Conservation (phyloP, 1,140 invertebrate genomes). For the Drosophila busckii region DNA sequence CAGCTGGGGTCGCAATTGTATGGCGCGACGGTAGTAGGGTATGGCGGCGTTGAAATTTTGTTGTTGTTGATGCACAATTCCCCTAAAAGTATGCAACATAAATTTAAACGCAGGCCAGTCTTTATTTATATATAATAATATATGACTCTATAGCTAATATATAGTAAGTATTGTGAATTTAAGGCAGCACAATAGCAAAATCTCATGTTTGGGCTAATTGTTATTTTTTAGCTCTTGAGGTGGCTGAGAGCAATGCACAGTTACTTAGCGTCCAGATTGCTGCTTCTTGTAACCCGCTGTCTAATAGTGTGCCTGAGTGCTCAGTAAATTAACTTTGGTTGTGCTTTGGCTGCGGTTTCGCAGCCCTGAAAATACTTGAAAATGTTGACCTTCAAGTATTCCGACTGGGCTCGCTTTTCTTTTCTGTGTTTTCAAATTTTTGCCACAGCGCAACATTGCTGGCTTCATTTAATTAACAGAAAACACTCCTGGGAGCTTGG, state of each 20-base stretch:
- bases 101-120: background rate
- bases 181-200: no score
- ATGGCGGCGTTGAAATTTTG: constrained; percentile 83
- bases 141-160: no score
- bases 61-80: constrained; percentile 91
- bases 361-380: constrained; percentile 38
- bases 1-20: constrained; percentile 93
- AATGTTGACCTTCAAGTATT: constrained; percentile 67
- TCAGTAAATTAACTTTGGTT: constrained; percentile 64
- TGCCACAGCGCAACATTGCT: constrained; percentile 1
- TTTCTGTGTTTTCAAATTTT: background rate
- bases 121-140: background rate
- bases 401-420: constrained; percentile 15
- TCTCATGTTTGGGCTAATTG: no score
- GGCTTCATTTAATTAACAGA: constrained; percentile 61
- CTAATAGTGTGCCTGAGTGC: constrained; percentile 34
- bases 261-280: constrained; percentile 42
- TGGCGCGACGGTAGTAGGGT: constrained; percentile 82
- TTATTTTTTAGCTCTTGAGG: constrained; percentile 3
- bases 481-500: background rate
- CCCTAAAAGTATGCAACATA: constrained; percentile 84
- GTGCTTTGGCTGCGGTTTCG: constrained; percentile 54
- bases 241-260: constrained; percentile 9
- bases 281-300: background rate
- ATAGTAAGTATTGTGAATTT: no score